Evolutionary conservation across 1,140 invertebrate genomes (phyloP), one percentile per base, ranked within the genome.

Genomic region (Drosophila lowei): DNA sequence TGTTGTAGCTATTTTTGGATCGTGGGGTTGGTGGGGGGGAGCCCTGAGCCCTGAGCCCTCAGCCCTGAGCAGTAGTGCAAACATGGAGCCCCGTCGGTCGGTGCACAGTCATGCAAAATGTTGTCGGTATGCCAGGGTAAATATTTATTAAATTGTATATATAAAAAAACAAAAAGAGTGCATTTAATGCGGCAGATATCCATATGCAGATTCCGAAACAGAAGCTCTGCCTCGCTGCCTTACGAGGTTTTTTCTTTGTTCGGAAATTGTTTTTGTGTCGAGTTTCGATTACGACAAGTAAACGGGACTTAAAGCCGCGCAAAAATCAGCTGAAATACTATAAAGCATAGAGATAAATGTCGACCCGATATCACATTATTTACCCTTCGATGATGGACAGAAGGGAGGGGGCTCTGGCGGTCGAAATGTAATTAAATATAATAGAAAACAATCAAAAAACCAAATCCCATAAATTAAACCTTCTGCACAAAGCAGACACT

Each of bases 381-480:
- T 65, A 53, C 70, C 59, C 57, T 49, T 55, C 13, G 13, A 52
- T 60, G 16, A n/a, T 2, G 30, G 6, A 15, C 25, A 43, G 23
- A 25, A 3, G 38, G 13, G 3, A 42, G n/a, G 38, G n/a, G 21
- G 11, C 8, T 11, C 23, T 8, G 15, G n/a, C 28, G 15, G 16
- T 18, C n/a, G 34, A 57, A 80, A 73, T 68, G 77, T 84, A 84
- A 84, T 80, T 84, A 85, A 80, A 85, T 85, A 72, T 77, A 77
- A 84, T 85, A 85, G 65, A 77, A 84, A 85, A 85, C 72, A 85
- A 84, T 84, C 72, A 85, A 76, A 85, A 72, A 67, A 64, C 54
- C 72, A 84, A 84, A 84, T 85, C 77, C 81, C 77, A 86, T 84
- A 85, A 84, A 84, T 84, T 85, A 85, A 85, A 79, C 50, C 71